These are phyloP conservation scores for Diplolepis rosae DNA, from an alignment of 2,888 invertebrate species.

Conservation along the genomic window DNA sequence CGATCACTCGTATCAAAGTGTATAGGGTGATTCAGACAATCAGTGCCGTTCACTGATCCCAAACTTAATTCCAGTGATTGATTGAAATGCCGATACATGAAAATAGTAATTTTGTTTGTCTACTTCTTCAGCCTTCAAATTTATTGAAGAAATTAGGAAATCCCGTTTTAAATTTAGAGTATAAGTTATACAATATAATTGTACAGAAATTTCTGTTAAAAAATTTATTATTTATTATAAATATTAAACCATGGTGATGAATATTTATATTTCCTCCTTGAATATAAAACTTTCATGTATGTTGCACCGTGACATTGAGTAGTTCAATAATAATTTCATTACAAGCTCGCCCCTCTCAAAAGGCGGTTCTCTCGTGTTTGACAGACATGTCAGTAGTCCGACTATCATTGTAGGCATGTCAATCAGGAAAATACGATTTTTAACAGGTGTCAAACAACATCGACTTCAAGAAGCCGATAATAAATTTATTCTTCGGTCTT, in stretches of 20 bases:
- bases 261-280: too few species aligned
- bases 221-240: too few species aligned
- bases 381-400: constrained; percentile 22
- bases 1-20: constrained; percentile 48
- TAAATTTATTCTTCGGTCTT: neutral
- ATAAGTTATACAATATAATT: too few species aligned
- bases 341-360: neutral
- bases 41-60: constrained; percentile 13
- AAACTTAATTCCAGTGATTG: constrained; percentile 20
- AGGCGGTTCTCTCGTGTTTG: constrained; percentile 22
- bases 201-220: too few species aligned
- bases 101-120: neutral
- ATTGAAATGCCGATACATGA: constrained; percentile 9
- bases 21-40: constrained; percentile 54
- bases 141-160: neutral
- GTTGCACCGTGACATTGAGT: neutral
- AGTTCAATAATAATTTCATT: constrained; percentile 16
- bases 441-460: constrained; percentile 11
- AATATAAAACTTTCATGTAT: too few species aligned
- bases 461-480: neutral
- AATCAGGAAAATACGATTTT: constrained; percentile 7
- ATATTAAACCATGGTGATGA: too few species aligned
- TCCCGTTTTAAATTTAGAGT: neutral
- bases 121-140: neutral
- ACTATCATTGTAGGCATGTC: constrained; percentile 7